Percentiles rank a stretch among this genome's conserved stretches.
Evolutionary conservation across 1,140 invertebrate genomes (phyloP).

Genomic region (Drosophila mauritiana): DNA sequence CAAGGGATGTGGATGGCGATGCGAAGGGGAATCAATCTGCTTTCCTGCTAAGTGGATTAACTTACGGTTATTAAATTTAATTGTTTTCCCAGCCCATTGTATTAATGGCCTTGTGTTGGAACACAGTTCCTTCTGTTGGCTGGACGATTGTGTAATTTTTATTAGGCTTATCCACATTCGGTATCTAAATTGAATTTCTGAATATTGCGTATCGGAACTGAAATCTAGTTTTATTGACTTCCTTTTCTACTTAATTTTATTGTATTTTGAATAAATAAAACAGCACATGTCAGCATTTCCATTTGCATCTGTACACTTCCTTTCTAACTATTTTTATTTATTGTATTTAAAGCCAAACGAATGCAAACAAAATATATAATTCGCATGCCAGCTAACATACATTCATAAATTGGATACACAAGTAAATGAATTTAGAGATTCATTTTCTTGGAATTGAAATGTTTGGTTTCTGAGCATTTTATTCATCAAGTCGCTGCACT

Average conservation of each 20-base stretch:
- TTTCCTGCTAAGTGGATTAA: constrained; percentile 40
- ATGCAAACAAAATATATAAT: not conserved
- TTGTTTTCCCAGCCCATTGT: constrained; percentile 18
- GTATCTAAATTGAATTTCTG: not conserved
- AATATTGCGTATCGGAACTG: not conserved
- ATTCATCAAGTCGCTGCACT: not conserved
- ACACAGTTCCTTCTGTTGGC: not conserved
- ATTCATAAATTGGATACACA: too few species aligned
- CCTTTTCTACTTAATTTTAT: not conserved
- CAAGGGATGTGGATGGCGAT: constrained; percentile 1
- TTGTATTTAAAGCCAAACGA: not conserved
- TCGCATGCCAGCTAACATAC: not conserved
- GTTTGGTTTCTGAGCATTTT: too few species aligned
- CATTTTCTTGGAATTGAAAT: not conserved
- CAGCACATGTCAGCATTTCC: not conserved
- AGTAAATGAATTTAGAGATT: not conserved
- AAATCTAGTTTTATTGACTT: constrained; percentile 2
- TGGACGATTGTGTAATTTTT: not conserved
- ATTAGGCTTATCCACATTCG: not conserved
- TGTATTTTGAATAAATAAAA: not conserved
- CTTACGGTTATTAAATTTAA: constrained; percentile 43
- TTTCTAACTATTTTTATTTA: not conserved
- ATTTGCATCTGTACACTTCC: constrained; percentile 1
- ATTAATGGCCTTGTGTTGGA: constrained; percentile 3
- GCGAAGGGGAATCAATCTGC: constrained; percentile 30